phyloP scores from a whole-genome alignment of 2,113 vertebrate species.

The Ammospiza caudacuta region DNA sequence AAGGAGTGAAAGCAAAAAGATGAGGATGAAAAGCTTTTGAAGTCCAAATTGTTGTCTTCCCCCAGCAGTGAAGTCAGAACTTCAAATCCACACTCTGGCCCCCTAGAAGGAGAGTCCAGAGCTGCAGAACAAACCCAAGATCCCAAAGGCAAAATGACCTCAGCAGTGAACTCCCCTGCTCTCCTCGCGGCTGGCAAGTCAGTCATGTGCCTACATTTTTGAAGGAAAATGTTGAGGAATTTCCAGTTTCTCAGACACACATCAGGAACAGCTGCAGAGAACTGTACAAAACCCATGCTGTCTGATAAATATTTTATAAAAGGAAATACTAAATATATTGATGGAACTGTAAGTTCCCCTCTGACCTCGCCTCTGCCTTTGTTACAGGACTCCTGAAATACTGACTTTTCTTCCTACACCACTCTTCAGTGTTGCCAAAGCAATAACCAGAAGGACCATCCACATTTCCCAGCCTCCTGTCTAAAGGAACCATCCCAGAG shows the following conservation, averaged over 20 bases:
- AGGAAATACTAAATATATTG: neutral
- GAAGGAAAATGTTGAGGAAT: neutral
- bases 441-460: neutral
- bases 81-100: neutral
- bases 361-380: neutral
- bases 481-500: neutral
- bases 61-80: neutral
- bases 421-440: neutral
- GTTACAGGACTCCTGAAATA: neutral
- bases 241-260: neutral
- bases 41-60: neutral
- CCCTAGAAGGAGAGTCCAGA: neutral
- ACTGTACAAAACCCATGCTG: neutral
- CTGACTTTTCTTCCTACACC: neutral
- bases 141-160: neutral
- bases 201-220: neutral
- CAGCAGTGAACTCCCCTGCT: neutral
- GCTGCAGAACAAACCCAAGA: neutral
- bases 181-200: neutral
- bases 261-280: neutral
- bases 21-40: neutral
- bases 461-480: neutral
- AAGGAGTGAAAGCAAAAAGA: neutral
- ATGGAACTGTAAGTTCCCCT: neutral
- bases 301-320: neutral